Conservation (phyloP, 2,797 vertebrate genomes). For the Chaetodon trifasciatus region DNA sequence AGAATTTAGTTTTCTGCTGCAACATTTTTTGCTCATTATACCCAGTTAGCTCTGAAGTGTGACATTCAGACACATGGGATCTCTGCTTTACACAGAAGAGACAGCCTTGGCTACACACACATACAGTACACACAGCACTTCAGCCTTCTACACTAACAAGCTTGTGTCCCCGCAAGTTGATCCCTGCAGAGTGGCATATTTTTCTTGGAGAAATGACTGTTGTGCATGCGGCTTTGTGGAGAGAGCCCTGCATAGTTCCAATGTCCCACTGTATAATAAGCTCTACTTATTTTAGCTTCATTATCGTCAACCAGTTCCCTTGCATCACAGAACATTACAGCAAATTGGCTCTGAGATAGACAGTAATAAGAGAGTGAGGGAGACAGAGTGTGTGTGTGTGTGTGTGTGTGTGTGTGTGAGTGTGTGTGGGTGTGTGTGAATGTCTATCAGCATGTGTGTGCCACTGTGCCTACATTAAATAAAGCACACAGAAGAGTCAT, state of each 20-base stretch:
- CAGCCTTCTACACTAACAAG: conserved; percentile 67
- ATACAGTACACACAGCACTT: conserved; percentile 7
- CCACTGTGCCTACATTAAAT: conserved; percentile 27
- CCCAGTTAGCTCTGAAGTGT: conserved; percentile 62
- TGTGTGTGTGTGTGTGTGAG: conserved; percentile 31
- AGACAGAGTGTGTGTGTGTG: conserved; percentile 27
- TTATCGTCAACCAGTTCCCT: conserved; percentile 63
- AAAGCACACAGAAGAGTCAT: conserved; percentile 17
- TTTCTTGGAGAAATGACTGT: conserved; percentile 60
- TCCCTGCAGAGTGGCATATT: conserved; percentile 67
- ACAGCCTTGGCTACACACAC: conserved; percentile 26
- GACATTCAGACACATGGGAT: conserved; percentile 63
- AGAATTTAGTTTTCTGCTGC: conserved; percentile 37
- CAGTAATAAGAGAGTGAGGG: conserved; percentile 55
- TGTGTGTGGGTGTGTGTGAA: conserved; percentile 22
- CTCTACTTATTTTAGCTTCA: conserved; percentile 75
- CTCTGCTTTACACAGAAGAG: conserved; percentile 44
- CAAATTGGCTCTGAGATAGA: conserved; percentile 70
- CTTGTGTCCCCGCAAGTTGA: conserved; percentile 46
- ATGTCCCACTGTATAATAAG: conserved; percentile 69
- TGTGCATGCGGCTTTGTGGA: conserved; percentile 32
- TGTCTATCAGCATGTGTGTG: conserved; percentile 28
- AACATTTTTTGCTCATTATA: conserved; percentile 71
- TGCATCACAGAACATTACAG: conserved; percentile 67
- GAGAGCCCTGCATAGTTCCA: conserved; percentile 51